Conservation (phyloP, 2,797 vertebrate species). For the Alca torda region DNA sequence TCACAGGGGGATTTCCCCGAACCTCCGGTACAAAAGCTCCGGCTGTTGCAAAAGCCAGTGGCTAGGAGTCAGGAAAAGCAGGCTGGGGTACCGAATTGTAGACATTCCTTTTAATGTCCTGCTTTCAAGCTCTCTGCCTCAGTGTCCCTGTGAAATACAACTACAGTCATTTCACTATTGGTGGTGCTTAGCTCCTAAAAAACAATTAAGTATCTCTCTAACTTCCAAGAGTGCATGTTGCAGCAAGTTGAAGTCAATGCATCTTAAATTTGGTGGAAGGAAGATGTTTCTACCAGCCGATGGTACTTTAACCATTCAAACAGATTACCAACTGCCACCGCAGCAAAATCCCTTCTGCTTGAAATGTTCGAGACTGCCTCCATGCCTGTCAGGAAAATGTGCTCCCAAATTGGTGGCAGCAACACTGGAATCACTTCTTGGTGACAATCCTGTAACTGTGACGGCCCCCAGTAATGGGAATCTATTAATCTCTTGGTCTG, state of each 20-base stretch:
- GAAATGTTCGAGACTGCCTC: background rate
- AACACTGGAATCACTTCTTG: background rate
- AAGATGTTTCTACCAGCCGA: background rate
- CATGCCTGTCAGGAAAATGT: background rate
- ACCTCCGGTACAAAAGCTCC: background rate
- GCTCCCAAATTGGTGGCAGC: background rate
- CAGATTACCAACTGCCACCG: background rate
- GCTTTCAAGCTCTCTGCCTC: background rate
- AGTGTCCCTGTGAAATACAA: background rate
- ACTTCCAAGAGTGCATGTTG: background rate
- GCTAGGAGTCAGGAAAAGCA: background rate
- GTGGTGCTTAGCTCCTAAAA: background rate
- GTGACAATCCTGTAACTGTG: background rate
- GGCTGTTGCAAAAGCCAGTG: background rate
- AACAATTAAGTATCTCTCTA: background rate
- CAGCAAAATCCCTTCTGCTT: background rate
- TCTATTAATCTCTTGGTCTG: background rate
- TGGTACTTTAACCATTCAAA: background rate
- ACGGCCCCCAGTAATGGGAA: background rate
- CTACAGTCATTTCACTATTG: background rate
- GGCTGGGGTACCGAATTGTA: rapidly evolving
- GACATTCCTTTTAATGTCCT: background rate
- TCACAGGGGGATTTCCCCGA: background rate
- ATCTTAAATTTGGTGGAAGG: background rate
- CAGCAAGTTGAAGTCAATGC: background rate